phyloP scores from a whole-genome alignment of 2,113 vertebrate species.

The Cyphomyrus plagiostoma region DNA sequence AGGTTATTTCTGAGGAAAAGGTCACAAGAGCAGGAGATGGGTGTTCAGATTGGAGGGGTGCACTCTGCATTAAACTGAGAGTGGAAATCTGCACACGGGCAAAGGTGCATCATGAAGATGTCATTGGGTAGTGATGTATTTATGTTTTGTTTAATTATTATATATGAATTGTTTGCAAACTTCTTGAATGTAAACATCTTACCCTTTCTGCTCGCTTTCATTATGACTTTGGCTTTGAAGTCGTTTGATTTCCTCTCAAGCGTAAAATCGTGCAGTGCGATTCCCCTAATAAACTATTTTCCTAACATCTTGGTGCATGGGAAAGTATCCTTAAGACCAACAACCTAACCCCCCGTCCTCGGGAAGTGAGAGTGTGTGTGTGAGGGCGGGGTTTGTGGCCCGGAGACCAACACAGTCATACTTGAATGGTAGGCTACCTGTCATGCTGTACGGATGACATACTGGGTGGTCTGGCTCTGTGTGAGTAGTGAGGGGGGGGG shows the following conservation, averaged over 20 bases:
- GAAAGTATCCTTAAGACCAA: not conserved
- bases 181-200: not conserved
- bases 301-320: not conserved
- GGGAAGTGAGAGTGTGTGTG: not conserved
- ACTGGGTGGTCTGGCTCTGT: not conserved
- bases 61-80: not conserved
- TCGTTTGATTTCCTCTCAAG: not conserved
- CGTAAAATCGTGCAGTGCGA: conserved; percentile 23
- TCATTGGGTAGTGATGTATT: not conserved
- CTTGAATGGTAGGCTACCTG: not conserved
- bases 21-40: not conserved
- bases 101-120: not conserved
- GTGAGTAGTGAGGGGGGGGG: not conserved
- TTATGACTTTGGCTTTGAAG: not conserved
- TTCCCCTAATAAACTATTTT: not conserved
- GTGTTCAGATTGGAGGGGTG: not conserved
- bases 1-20: not conserved
- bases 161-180: conserved; percentile 18
- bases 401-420: not conserved
- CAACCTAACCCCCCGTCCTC: not conserved
- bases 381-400: not conserved
- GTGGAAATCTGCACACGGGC: not conserved
- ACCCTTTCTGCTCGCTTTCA: not conserved
- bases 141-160: not conserved
- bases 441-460: not conserved